Percentiles rank a stretch among this genome's conserved stretches.
These are phyloP conservation scores for Magallana ariakensis DNA, from an alignment of 1,140 invertebrate species.

Conservation along the genomic window DNA sequence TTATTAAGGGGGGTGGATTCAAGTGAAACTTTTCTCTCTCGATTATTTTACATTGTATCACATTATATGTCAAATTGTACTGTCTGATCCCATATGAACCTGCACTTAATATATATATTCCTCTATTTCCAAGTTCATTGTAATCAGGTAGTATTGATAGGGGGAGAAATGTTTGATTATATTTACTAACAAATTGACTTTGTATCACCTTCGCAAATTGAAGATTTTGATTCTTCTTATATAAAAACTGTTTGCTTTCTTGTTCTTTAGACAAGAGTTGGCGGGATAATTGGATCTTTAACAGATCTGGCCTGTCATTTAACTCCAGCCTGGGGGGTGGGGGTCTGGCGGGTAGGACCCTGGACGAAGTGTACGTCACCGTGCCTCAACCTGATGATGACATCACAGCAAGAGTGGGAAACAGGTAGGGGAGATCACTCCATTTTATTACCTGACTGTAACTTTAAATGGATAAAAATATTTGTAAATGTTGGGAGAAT, in stretches of 20 bases:
- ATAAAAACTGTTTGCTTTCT: neutral
- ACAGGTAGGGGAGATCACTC: slow-evolving; percentile 62
- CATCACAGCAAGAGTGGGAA: slow-evolving; percentile 68
- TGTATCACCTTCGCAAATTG: too few relatives aligned
- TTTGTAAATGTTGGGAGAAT: neutral
- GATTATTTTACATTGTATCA: too few relatives aligned
- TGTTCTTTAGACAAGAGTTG: slow-evolving; percentile 55
- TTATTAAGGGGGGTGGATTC: too few relatives aligned
- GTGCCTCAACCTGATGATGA: slow-evolving; percentile 68
- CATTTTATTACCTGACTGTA: neutral
- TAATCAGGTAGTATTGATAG: too few relatives aligned
- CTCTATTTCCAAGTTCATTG: too few relatives aligned
- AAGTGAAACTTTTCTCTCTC: too few relatives aligned
- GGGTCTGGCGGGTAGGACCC: slow-evolving; percentile 46
- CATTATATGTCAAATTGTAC: too few relatives aligned
- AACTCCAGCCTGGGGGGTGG: slow-evolving; percentile 57
- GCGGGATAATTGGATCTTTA: slow-evolving; percentile 74
- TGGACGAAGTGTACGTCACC: slow-evolving; percentile 61
- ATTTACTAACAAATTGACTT: too few relatives aligned
- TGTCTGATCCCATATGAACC: too few relatives aligned
- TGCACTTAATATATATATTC: too few relatives aligned
- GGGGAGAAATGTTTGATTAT: too few relatives aligned
- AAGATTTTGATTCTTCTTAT: too few relatives aligned
- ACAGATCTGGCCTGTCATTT: slow-evolving; percentile 58
- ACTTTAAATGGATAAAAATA: neutral